Evolutionary conservation across 2,888 invertebrate genomes (phyloP).

Genomic region (Monopis laevigella): DNA sequence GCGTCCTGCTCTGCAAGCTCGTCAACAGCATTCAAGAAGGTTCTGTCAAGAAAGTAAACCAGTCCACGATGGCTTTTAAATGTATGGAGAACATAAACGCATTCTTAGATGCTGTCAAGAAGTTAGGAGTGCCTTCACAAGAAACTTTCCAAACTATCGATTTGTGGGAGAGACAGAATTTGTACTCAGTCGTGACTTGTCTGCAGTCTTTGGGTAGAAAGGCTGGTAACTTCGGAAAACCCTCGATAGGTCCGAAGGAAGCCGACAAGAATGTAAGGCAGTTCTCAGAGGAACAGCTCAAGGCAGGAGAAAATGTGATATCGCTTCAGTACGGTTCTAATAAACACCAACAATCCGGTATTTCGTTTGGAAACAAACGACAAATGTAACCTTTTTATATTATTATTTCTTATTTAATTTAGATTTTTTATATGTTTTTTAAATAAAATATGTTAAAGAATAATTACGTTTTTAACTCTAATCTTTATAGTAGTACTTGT

Average conservation of each 20-base stretch:
- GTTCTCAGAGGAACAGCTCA: slow-evolving; percentile 92
- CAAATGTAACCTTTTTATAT: slow-evolving; percentile 80
- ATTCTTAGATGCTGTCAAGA: slow-evolving; percentile 85
- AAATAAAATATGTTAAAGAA: slow-evolving; percentile 29
- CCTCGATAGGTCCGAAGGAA: slow-evolving; percentile 95
- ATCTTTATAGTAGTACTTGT: too few species aligned
- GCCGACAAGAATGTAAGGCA: slow-evolving; percentile 92
- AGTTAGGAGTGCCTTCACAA: slow-evolving; percentile 89
- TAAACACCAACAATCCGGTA: slow-evolving; percentile 95
- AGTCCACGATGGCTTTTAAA: slow-evolving; percentile 91
- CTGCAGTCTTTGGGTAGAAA: slow-evolving; percentile 94
- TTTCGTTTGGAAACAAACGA: slow-evolving; percentile 95
- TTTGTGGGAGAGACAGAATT: slow-evolving; percentile 95
- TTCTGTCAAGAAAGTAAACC: slow-evolving; percentile 92
- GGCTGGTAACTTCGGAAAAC: slow-evolving; percentile 84
- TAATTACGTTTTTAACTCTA: slow-evolving; percentile 34
- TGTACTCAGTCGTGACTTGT: slow-evolving; percentile 96
- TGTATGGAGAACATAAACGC: slow-evolving; percentile 99
- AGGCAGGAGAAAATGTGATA: slow-evolving; percentile 92
- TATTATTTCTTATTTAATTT: slow-evolving; percentile 21
- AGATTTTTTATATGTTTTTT: slow-evolving; percentile 26
- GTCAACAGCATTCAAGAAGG: slow-evolving; percentile 88
- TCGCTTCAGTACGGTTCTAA: slow-evolving; percentile 96
- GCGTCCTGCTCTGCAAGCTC: slow-evolving; percentile 88
- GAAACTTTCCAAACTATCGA: slow-evolving; percentile 99